These are phyloP conservation scores for Anagyrus pseudococci DNA, from an alignment of 2,888 invertebrate genomes.

Conservation along the genomic window DNA sequence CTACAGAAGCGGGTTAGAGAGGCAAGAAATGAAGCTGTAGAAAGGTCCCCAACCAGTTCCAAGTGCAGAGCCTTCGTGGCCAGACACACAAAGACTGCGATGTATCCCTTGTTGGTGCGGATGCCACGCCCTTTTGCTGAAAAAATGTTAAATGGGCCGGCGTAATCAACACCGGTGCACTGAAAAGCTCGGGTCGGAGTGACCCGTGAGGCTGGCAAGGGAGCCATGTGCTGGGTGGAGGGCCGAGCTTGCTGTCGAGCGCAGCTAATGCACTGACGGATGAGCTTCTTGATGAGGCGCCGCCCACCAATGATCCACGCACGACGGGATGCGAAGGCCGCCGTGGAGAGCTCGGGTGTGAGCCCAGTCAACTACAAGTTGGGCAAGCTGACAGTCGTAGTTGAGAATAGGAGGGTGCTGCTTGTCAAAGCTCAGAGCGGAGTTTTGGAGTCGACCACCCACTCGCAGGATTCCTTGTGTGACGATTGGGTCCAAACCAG, in stretches of 20 bases:
- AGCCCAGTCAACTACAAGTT: not conserved
- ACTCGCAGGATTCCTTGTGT: conserved; percentile 1
- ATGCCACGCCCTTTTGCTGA: conserved; percentile 26
- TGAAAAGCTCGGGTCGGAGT: conserved; percentile 13
- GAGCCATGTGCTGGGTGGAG: conserved; percentile 14
- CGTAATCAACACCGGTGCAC: conserved; percentile 21
- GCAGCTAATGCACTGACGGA: conserved; percentile 4
- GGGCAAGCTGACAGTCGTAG: not conserved
- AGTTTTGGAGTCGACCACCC: conserved; percentile 10
- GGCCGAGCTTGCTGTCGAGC: not conserved
- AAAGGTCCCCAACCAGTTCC: conserved; percentile 28
- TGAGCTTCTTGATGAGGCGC: not conserved
- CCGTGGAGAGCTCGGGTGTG: conserved; percentile 6
- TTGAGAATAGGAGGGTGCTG: conserved; percentile 10
- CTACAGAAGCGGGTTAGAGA: conserved; percentile 18
- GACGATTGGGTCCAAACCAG: not conserved
- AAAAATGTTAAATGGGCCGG: conserved; percentile 22
- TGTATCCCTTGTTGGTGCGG: conserved; percentile 24
- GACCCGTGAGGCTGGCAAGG: conserved; percentile 19
- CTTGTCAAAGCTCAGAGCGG: not conserved
- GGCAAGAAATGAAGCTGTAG: conserved; percentile 16
- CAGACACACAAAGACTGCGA: conserved; percentile 31
- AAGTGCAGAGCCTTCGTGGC: conserved; percentile 28
- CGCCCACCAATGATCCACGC: conserved; percentile 17
- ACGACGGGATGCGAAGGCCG: not conserved